A percentile compares a stretch with the other conserved stretches of the same genome.
These are phyloP conservation scores for Cantharis flavilabris DNA, from an alignment of 2,888 invertebrate species.

Conservation along the genomic window DNA sequence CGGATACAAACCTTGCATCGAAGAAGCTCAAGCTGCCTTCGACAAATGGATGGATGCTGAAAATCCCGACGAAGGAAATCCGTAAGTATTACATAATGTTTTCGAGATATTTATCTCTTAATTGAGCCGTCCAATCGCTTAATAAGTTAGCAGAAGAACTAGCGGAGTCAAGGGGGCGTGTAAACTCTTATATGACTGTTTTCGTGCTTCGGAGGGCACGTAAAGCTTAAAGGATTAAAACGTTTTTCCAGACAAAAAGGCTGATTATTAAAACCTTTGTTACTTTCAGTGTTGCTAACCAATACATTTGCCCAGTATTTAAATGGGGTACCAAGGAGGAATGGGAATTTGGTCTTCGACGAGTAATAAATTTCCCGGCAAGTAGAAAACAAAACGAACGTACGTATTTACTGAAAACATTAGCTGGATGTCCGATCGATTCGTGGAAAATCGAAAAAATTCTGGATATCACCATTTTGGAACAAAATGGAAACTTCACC, in stretches of 20 bases:
- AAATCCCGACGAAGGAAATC: conserved; percentile 78
- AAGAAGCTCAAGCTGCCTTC: conserved; percentile 73
- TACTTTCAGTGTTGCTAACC: conserved; percentile 68
- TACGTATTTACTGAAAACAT: conserved; percentile 75
- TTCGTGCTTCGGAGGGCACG: neutral
- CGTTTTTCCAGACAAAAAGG: too few species aligned
- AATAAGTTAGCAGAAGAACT: too few species aligned
- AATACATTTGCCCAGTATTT: conserved; percentile 80
- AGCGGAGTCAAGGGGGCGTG: too few species aligned
- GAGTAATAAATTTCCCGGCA: conserved; percentile 75
- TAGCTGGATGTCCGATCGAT: conserved; percentile 80
- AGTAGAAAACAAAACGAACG: conserved; percentile 74
- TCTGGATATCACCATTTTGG: conserved; percentile 71
- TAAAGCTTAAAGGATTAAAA: neutral
- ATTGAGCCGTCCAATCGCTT: too few species aligned
- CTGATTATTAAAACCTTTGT: neutral
- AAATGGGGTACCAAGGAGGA: conserved; percentile 80
- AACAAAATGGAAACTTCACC: conserved; percentile 73
- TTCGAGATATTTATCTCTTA: too few species aligned
- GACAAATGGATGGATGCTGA: conserved; percentile 75
- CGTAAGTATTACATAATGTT: too few species aligned
- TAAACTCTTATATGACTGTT: too few species aligned
- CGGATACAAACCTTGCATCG: conserved; percentile 77
- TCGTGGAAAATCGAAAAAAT: conserved; percentile 68
- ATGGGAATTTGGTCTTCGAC: conserved; percentile 81